phyloP scores from a whole-genome alignment of 2,797 vertebrate genomes.

The Lagodon rhomboides region DNA sequence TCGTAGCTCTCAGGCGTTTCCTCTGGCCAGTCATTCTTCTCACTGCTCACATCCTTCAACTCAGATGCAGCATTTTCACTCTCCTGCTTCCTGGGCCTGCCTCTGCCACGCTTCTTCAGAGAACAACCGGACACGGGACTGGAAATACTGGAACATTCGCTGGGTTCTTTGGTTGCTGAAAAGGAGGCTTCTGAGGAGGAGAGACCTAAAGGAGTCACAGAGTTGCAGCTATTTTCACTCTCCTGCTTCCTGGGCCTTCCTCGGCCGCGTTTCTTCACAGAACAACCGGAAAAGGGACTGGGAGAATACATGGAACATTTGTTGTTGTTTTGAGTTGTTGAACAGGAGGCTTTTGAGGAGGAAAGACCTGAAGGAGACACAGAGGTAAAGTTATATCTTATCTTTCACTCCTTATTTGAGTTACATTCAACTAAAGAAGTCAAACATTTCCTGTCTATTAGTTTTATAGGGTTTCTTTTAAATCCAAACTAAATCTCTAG shows the following conservation, averaged over 20 bases:
- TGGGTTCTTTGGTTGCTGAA: not conserved
- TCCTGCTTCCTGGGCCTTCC: no score
- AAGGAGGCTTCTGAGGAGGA: not conserved
- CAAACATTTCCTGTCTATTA: not conserved
- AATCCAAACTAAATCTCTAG: not conserved
- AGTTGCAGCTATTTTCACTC: not conserved
- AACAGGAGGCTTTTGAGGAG: not conserved
- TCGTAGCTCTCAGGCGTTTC: not conserved
- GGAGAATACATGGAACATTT: no score
- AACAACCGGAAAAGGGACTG: no score
- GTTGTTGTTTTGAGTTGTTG: not conserved
- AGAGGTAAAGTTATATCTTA: not conserved
- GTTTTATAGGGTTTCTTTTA: not conserved
- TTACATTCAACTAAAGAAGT: not conserved
- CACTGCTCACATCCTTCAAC: no score
- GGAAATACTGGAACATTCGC: no score
- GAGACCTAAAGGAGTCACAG: not conserved
- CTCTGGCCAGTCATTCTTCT: not conserved
- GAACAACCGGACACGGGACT: no score
- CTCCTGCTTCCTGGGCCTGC: no score
- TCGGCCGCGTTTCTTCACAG: no score
- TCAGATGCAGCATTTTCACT: no score
- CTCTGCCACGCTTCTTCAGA: no score
- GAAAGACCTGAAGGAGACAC: slow-evolving; percentile 3
- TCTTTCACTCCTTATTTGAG: not conserved